Conservation (phyloP, 2,888 invertebrate genomes). For the Cactoblastis cactorum region DNA sequence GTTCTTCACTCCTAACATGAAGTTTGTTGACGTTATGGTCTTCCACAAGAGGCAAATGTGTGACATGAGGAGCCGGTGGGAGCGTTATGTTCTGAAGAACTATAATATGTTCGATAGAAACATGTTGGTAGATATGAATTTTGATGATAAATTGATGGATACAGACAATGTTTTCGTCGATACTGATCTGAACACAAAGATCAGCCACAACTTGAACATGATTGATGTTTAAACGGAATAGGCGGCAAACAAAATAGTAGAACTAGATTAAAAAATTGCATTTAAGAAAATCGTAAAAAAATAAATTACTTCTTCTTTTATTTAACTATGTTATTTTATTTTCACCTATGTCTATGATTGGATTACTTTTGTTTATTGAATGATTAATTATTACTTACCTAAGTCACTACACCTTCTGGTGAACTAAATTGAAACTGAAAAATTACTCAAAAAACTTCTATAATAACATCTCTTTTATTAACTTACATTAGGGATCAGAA, state of each 20-base stretch:
- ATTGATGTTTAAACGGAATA: not conserved
- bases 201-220: constrained; percentile 21
- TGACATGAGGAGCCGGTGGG: constrained; percentile 67
- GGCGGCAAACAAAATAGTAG: not conserved
- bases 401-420: too few species aligned
- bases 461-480: too few species aligned
- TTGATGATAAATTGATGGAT: not conserved
- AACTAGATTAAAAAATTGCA: constrained; percentile 8
- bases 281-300: constrained; percentile 23
- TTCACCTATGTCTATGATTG: not conserved
- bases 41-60: constrained; percentile 79
- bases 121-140: constrained; percentile 42
- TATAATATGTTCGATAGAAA: constrained; percentile 48
- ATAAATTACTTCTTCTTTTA: constrained; percentile 16
- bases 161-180: constrained; percentile 39
- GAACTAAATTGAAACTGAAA: too few species aligned
- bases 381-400: too few species aligned
- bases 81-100: constrained; percentile 54
- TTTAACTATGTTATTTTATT: not conserved
- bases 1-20: constrained; percentile 84
- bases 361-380: too few species aligned
- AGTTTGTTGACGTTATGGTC: constrained; percentile 81
- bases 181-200: constrained; percentile 38
- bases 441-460: too few species aligned
- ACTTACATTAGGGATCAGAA: too few species aligned